A percentile compares a stretch with the other conserved stretches of the same genome.
Conservation (phyloP, 1,140 invertebrate genomes). For the Anastatus disparis region DNA sequence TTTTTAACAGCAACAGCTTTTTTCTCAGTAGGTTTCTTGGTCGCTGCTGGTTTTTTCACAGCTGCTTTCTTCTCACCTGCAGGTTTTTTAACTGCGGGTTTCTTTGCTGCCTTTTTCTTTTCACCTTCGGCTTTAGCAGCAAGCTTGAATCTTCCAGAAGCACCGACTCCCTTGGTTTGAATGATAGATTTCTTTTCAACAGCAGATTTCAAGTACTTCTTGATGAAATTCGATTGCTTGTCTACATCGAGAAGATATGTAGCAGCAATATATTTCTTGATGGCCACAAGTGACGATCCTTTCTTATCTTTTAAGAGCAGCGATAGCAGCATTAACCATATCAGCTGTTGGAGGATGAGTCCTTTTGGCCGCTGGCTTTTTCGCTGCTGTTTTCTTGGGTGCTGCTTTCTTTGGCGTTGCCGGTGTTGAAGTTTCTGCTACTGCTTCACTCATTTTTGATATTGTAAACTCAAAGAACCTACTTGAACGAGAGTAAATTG, state of each 20-base stretch:
- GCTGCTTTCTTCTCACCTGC: no score
- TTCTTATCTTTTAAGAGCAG: conserved; percentile 70
- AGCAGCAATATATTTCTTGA: conserved; percentile 72
- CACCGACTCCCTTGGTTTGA: conserved; percentile 72
- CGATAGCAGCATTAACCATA: conserved; percentile 71
- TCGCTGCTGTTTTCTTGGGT: conserved; percentile 48
- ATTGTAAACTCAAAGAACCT: no score
- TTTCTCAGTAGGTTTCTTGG: conserved; percentile 51
- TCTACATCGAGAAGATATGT: conserved; percentile 71
- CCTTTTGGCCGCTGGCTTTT: conserved; percentile 56
- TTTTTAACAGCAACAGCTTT: no score
- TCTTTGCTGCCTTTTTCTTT: no score
- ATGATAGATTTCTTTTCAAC: conserved; percentile 68
- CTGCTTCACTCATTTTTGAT: conserved; percentile 1
- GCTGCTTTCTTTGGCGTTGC: not conserved
- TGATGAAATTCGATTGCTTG: conserved; percentile 71
- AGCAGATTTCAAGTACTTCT: conserved; percentile 70
- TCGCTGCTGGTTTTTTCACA: no score
- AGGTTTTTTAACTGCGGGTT: no score
- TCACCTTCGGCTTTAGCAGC: no score
- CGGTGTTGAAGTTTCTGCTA: not conserved
- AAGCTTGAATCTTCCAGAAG: conserved; percentile 72
- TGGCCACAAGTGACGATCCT: conserved; percentile 72
- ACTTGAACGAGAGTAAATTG: no score
- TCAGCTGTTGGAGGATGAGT: conserved; percentile 66